phyloP scores from a whole-genome alignment of 2,797 vertebrate species.

The Aratinga solstitialis region DNA sequence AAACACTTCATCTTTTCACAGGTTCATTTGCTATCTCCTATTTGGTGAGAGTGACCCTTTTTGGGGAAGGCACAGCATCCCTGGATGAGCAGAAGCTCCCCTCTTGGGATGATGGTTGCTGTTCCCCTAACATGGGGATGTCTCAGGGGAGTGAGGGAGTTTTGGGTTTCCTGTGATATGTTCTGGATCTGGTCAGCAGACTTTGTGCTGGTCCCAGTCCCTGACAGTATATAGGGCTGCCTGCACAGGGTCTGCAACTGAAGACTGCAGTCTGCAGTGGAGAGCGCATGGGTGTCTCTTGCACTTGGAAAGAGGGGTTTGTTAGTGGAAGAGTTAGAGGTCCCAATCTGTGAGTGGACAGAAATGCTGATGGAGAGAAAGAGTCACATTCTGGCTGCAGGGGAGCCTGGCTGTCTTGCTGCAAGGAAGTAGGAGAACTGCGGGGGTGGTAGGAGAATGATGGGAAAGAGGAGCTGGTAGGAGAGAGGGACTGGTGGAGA shows the following conservation, averaged over 20 bases:
- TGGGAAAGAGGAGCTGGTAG: not conserved
- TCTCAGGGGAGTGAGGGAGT: not conserved
- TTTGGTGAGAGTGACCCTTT: not conserved
- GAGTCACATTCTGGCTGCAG: not conserved
- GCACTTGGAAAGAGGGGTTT: not conserved
- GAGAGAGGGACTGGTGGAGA: not conserved
- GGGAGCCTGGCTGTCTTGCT: not conserved
- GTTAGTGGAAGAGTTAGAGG: not conserved
- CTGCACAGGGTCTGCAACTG: not conserved
- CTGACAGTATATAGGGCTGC: not conserved
- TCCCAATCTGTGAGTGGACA: not conserved
- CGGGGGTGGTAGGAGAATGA: not conserved
- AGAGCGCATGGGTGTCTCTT: not conserved
- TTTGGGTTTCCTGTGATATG: fast-evolving
- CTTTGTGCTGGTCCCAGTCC: not conserved
- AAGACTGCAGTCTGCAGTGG: not conserved
- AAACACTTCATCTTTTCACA: not conserved
- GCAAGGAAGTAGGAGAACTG: not conserved
- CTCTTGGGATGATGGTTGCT: not conserved
- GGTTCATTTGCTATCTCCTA: fast-evolving
- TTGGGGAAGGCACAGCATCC: not conserved
- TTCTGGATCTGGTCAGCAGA: not conserved
- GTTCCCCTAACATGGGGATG: not conserved
- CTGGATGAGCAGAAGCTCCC: not conserved
- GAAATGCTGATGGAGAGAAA: not conserved